Conservation (phyloP, 2,113 vertebrate species). For the Saguinus midas region DNA sequence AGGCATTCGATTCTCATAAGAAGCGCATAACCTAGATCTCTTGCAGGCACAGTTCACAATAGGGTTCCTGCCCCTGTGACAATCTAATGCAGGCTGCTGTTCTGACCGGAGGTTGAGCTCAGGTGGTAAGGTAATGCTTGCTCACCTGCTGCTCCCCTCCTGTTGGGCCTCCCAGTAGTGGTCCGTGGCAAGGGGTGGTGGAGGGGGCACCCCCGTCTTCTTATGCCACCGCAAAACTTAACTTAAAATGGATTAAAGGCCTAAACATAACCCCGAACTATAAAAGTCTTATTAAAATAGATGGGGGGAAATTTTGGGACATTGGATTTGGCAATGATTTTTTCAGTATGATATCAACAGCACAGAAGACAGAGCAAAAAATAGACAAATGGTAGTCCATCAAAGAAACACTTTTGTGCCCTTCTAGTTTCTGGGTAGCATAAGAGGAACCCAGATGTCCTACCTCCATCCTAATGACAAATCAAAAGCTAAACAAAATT, state of each 20-base stretch:
- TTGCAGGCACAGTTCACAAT: too few relatives aligned
- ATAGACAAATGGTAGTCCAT: not conserved
- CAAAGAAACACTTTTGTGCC: not conserved
- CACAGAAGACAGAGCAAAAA: not conserved
- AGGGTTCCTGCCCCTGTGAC: too few relatives aligned
- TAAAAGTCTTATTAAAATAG: not conserved
- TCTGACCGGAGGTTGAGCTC: too few relatives aligned
- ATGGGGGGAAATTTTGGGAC: not conserved
- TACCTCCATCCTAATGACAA: not conserved
- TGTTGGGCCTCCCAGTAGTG: too few relatives aligned
- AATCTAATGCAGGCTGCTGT: too few relatives aligned
- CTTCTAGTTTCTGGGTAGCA: not conserved
- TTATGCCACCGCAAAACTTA: not conserved
- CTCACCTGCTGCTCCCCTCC: too few relatives aligned
- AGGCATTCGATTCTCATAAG: too few relatives aligned
- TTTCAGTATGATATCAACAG: not conserved
- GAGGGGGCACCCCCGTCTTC: too few relatives aligned
- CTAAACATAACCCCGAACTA: not conserved
- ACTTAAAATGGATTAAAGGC: not conserved
- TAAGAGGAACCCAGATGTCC: not conserved
- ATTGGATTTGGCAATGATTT: not conserved
- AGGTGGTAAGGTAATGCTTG: too few relatives aligned
- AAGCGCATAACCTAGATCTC: too few relatives aligned
- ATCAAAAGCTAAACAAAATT: not conserved
- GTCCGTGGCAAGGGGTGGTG: too few relatives aligned